phyloP scores from a whole-genome alignment of 2,888 invertebrate species.

The Pachliopta kotzebuea region DNA sequence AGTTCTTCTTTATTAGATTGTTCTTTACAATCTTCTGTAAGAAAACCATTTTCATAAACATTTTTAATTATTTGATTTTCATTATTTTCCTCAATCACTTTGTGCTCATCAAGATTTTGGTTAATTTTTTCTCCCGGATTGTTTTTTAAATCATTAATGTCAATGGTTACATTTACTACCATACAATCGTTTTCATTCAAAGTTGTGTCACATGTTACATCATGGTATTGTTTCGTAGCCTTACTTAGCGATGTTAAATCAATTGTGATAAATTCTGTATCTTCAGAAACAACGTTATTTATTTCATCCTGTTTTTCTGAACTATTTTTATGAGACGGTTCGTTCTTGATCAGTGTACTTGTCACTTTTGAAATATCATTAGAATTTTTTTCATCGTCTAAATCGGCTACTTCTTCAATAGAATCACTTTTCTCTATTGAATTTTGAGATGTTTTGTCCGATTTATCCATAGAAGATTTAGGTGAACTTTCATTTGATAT shows the following conservation, averaged over 20 bases:
- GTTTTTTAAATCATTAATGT: neutral
- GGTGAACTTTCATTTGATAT: slow-evolving; percentile 60
- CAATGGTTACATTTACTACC: neutral
- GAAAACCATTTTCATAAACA: slow-evolving; percentile 27
- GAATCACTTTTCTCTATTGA: slow-evolving; percentile 2
- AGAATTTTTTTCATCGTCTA: slow-evolving; percentile 10
- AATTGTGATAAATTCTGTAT: neutral
- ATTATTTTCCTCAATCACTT: neutral
- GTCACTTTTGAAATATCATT: neutral
- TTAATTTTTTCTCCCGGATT: neutral
- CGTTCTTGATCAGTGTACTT: neutral
- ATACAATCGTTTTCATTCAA: neutral
- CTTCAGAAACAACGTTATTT: neutral
- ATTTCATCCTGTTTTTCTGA: neutral
- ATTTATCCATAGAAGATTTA: slow-evolving; percentile 39
- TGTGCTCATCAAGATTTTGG: neutral
- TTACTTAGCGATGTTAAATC: neutral
- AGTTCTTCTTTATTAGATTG: slow-evolving; percentile 12
- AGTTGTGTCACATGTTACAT: too few species aligned
- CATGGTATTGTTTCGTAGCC: neutral
- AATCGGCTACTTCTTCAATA: slow-evolving; percentile 7
- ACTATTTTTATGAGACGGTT: neutral
- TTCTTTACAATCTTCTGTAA: slow-evolving; percentile 9
- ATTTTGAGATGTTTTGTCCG: slow-evolving; percentile 35
- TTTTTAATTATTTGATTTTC: neutral